These are phyloP conservation scores for Drosophila monieri DNA, from an alignment of 2,888 invertebrate genomes.

Conservation along the genomic window DNA sequence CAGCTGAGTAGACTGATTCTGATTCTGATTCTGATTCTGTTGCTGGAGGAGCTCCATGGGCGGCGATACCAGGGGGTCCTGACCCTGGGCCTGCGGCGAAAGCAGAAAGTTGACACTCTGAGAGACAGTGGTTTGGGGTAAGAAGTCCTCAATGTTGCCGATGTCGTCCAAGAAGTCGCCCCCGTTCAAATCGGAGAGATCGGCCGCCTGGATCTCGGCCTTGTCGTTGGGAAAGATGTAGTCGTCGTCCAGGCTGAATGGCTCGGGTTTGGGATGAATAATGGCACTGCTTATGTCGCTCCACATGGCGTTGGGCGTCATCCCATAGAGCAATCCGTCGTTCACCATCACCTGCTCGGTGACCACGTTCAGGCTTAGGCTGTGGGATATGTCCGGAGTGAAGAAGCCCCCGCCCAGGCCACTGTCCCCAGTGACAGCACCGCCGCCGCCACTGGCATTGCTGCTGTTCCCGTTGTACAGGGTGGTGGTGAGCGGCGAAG, in stretches of 20 bases:
- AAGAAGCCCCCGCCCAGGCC: conserved; percentile 56
- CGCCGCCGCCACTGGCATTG: conserved; percentile 27
- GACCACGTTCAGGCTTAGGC: conserved; percentile 54
- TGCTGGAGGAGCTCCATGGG: conserved; percentile 81
- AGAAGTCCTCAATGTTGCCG: conserved; percentile 91
- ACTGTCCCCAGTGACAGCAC: conserved; percentile 30
- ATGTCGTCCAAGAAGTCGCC: conserved; percentile 92
- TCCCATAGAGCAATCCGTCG: conserved; percentile 72
- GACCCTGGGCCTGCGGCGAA: conserved; percentile 75
- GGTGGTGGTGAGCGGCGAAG: conserved; percentile 74
- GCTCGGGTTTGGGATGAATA: conserved; percentile 85
- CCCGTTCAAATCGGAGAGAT: conserved; percentile 93
- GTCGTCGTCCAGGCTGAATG: conserved; percentile 93
- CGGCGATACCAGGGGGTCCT: conserved; percentile 73
- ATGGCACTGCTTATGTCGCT: conserved; percentile 83
- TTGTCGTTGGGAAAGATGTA: conserved; percentile 95
- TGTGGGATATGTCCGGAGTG: conserved; percentile 66
- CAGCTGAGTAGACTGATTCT: conserved; percentile 55
- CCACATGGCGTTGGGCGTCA: conserved; percentile 83
- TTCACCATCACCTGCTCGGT: conserved; percentile 62
- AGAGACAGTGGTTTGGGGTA: conserved; percentile 64
- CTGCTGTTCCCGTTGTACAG: conserved; percentile 62
- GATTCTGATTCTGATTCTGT: conserved; percentile 45
- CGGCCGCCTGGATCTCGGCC: conserved; percentile 92
- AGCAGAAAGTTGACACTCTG: conserved; percentile 74